Conservation (phyloP, 2,113 vertebrate species). For the Empidonax alnorum region DNA sequence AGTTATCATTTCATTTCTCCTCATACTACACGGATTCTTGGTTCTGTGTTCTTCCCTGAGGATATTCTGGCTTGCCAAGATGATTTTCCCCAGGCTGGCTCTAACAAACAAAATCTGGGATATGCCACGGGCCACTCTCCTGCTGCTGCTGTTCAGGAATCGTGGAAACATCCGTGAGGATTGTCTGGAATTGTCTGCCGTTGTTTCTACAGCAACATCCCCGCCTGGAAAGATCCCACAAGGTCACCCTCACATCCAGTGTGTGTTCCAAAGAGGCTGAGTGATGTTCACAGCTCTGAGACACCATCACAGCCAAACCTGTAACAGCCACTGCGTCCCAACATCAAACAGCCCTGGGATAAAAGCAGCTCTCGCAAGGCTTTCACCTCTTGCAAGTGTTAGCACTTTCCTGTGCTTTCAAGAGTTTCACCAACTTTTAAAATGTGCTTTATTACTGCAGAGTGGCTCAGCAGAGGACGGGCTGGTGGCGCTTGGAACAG, state of each 20-base stretch:
- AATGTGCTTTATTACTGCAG: neutral
- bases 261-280: neutral
- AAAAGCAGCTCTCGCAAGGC: neutral
- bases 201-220: neutral
- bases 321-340: neutral
- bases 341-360: neutral
- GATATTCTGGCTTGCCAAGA: slow-evolving; percentile 70
- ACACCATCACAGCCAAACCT: neutral
- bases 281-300: neutral
- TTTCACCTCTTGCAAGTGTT: neutral
- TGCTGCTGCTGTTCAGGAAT: slow-evolving; percentile 19
- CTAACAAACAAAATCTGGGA: neutral
- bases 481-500: neutral
- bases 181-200: neutral
- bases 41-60: slow-evolving; percentile 70
- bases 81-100: neutral
- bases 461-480: neutral
- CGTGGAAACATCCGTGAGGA: neutral
- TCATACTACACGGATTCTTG: neutral
- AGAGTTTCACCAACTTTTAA: neutral
- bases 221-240: neutral
- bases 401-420: neutral
- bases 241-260: neutral
- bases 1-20: neutral
- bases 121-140: neutral